Evolutionary conservation across 1,140 invertebrate species (phyloP).

Genomic region (Oppia nitens): DNA sequence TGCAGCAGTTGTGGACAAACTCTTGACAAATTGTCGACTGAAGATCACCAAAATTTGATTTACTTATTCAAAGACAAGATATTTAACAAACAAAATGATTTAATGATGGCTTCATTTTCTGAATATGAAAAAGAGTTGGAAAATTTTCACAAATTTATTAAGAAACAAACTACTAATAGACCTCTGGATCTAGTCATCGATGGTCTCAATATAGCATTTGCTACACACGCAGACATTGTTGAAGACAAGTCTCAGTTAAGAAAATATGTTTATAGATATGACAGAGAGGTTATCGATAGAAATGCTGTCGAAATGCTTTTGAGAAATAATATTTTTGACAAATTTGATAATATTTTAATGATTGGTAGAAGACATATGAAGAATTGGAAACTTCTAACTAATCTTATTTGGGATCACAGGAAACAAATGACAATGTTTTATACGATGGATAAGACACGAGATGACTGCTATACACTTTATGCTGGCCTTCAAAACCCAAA

Average conservation of each 20-base stretch:
- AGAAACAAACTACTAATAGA: background rate
- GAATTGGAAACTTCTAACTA: background rate
- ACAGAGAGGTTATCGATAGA: slow-evolving; percentile 6
- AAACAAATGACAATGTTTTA: background rate
- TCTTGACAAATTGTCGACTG: background rate
- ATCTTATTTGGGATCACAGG: background rate
- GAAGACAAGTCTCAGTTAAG: background rate
- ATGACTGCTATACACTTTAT: slow-evolving; percentile 10
- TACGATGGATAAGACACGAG: slow-evolving; percentile 2
- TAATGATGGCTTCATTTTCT: background rate
- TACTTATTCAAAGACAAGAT: background rate
- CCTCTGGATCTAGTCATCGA: slow-evolving; percentile 6
- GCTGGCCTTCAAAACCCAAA: slow-evolving; percentile 9
- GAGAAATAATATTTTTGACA: slow-evolving; percentile 12
- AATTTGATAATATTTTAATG: background rate
- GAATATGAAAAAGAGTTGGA: background rate
- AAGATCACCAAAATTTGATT: background rate
- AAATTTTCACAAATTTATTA: background rate
- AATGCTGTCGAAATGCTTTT: background rate
- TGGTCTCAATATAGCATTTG: slow-evolving; percentile 4
- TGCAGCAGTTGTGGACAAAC: background rate
- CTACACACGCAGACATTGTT: background rate
- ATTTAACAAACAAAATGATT: background rate
- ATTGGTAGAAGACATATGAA: slow-evolving; percentile 11
- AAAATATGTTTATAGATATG: slow-evolving; percentile 1